These are phyloP conservation scores for Wiebesia pumilae DNA, from an alignment of 1,140 invertebrate species.

Conservation along the genomic window DNA sequence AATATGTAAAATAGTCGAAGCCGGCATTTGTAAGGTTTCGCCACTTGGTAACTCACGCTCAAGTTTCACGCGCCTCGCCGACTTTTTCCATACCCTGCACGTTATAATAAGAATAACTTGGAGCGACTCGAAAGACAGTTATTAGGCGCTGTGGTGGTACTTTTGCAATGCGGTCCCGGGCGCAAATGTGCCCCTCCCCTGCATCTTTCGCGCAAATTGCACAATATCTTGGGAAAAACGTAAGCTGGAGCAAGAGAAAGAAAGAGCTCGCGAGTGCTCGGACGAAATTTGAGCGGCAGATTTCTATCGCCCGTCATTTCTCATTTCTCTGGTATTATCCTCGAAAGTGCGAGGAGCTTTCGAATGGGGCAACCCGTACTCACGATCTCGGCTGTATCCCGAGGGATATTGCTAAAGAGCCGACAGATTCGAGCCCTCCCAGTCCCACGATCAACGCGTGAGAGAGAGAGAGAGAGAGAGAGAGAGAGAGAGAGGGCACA, in stretches of 20 bases:
- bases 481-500: not conserved
- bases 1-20: not conserved
- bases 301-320: not conserved
- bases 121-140: not conserved
- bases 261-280: not conserved
- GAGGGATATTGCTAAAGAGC: conserved; percentile 59
- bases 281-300: not conserved
- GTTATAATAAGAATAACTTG: not conserved
- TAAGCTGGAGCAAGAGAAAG: not conserved
- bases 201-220: not conserved
- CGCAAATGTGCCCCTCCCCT: not conserved
- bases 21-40: not conserved
- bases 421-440: not conserved
- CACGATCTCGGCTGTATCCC: conserved; percentile 57
- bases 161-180: not conserved
- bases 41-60: not conserved
- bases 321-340: not conserved
- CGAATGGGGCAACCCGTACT: conserved; percentile 61
- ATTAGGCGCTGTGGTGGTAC: not conserved
- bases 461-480: conserved; percentile 12
- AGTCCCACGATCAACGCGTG: conserved; percentile 59
- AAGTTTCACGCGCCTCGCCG: not conserved
- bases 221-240: not conserved
- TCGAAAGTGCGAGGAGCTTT: conserved; percentile 15
- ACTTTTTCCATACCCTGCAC: not conserved